A percentile compares a stretch with the other conserved stretches of the same genome.
phyloP scores from a whole-genome alignment of 1,140 invertebrate genomes.

The Olivierus martensii region DNA sequence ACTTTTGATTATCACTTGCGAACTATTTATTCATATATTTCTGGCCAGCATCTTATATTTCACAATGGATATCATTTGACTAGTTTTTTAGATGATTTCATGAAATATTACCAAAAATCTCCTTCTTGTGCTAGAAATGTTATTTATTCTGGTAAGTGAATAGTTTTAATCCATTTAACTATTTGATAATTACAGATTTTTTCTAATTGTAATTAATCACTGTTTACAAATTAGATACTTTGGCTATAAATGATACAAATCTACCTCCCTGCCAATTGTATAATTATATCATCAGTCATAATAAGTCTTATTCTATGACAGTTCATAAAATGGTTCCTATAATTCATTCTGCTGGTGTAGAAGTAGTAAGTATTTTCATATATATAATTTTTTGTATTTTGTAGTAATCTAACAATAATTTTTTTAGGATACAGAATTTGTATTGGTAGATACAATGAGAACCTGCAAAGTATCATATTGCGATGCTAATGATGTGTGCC shows the following conservation, averaged over 20 bases:
- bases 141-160: slow-evolving; percentile 46
- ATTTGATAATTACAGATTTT: no score
- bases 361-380: neutral
- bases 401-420: slow-evolving; percentile 1
- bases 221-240: slow-evolving; percentile 32
- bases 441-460: slow-evolving; percentile 38
- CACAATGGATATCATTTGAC: slow-evolving; percentile 56
- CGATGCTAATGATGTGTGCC: slow-evolving; percentile 45
- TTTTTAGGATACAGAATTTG: slow-evolving; percentile 36
- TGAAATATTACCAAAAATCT: slow-evolving; percentile 67
- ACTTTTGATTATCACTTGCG: slow-evolving; percentile 75
- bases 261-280: slow-evolving; percentile 51
- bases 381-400: no score
- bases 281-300: slow-evolving; percentile 54
- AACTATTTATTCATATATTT: slow-evolving; percentile 53
- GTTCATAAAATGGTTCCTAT: slow-evolving; percentile 48
- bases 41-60: slow-evolving; percentile 43
- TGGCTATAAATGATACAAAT: slow-evolving; percentile 43
- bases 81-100: slow-evolving; percentile 65
- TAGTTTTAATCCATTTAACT: no score
- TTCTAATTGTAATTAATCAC: no score
- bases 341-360: slow-evolving; percentile 6
- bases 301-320: slow-evolving; percentile 52
- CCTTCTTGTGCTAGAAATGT: slow-evolving; percentile 69
- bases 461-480: slow-evolving; percentile 43